Evolutionary conservation across 1,140 invertebrate genomes (phyloP).

Genomic region (Saccostrea echinata): DNA sequence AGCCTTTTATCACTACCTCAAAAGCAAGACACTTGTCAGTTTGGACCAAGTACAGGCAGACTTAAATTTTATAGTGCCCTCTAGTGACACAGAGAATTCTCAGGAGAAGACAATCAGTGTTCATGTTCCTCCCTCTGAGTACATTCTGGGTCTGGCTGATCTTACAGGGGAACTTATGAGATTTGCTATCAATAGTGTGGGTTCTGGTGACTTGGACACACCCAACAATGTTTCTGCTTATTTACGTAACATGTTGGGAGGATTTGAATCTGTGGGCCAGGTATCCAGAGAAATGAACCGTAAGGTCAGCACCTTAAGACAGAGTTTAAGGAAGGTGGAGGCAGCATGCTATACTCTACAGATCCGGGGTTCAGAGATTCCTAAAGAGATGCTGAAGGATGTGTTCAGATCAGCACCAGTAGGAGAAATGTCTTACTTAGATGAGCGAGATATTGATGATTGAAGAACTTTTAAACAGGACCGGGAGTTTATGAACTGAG

Average conservation of each 20-base stretch:
- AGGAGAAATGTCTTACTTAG: not conserved
- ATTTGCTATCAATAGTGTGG: conserved; percentile 90
- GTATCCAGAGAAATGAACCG: conserved; percentile 85
- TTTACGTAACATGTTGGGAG: conserved; percentile 87
- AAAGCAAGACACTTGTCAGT: conserved; percentile 77
- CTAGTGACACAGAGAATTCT: conserved; percentile 22
- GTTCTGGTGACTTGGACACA: conserved; percentile 87
- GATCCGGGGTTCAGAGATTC: conserved; percentile 88
- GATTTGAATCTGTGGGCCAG: conserved; percentile 83
- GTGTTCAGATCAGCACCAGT: conserved; percentile 71
- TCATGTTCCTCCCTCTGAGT: conserved; percentile 85
- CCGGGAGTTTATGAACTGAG: too few species aligned
- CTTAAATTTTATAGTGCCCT: conserved; percentile 63
- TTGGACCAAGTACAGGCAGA: conserved; percentile 81
- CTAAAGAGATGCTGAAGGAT: conserved; percentile 86
- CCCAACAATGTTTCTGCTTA: conserved; percentile 88
- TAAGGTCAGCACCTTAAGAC: conserved; percentile 87
- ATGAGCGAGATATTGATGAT: conserved; percentile 2
- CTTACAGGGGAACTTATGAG: conserved; percentile 95
- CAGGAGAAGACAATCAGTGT: conserved; percentile 62
- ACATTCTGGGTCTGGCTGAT: conserved; percentile 92
- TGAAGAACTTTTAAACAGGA: not conserved
- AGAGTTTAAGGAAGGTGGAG: conserved; percentile 91
- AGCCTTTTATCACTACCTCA: conserved; percentile 87
- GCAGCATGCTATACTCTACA: conserved; percentile 91